A percentile compares a stretch with the other conserved stretches of the same genome.
Conservation (phyloP, 2,113 vertebrate species). For the Salminus brasiliensis region DNA sequence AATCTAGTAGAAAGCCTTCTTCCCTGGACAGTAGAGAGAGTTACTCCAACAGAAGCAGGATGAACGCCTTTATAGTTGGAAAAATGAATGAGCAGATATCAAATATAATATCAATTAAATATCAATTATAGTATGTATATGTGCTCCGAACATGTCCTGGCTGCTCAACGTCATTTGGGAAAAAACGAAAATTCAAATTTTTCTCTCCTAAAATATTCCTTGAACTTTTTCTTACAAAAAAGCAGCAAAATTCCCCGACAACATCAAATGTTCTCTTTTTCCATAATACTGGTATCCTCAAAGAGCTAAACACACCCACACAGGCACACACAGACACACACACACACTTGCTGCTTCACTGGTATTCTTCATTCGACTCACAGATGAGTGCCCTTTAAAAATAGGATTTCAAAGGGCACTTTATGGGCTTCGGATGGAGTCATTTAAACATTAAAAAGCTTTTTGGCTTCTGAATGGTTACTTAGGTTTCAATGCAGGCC, state of each 20-base stretch:
- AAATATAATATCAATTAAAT: too few relatives aligned
- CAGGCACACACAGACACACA: background rate
- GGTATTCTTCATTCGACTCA: background rate
- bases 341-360: background rate
- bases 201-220: too few relatives aligned
- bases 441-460: constrained; percentile 6
- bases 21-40: too few relatives aligned
- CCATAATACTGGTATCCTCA: background rate
- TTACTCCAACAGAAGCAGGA: too few relatives aligned
- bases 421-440: background rate
- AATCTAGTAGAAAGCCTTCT: too few relatives aligned
- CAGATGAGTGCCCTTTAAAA: constrained; percentile 7
- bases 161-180: background rate
- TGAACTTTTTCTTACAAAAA: too few relatives aligned
- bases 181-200: too few relatives aligned
- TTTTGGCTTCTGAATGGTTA: background rate
- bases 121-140: too few relatives aligned
- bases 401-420: background rate
- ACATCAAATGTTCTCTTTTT: background rate
- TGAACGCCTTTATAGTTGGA: too few relatives aligned
- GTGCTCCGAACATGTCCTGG: too few relatives aligned
- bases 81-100: too few relatives aligned
- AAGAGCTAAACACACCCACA: background rate
- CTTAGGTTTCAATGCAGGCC: background rate
- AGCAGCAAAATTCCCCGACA: too few relatives aligned